Evolutionary conservation across 2,113 vertebrate genomes (phyloP), one percentile per base, ranked within the genome.

Genomic region (Xiphorhynchus elegans): DNA sequence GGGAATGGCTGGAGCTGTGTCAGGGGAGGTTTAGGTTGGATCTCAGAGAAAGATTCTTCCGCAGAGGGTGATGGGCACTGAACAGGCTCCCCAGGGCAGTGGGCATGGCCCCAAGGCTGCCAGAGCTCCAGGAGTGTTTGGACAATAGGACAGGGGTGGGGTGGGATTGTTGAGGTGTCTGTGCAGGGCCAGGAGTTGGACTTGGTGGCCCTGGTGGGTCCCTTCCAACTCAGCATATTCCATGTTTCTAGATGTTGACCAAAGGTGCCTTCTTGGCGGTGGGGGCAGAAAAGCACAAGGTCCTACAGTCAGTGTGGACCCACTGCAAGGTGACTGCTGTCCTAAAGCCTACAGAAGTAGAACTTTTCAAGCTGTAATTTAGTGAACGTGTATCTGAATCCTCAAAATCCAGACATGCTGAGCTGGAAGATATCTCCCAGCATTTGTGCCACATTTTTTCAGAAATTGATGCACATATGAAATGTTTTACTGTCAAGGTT

Each of bases 391-490:
- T n/a, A 56, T 13, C 37, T 46, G 60, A 83, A 50, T 67, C 56
- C 24, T 67, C 59, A 19, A 28, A 49, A 25, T 87, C 29, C 59
- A 47, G 44, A 46, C 37, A 31, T 80, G 55, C 74, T 83, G 78
- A 74, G 35, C 81, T 79, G 74, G 29, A 84, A 94, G 37, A 19
- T 53, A 5, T 11, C 63, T 94, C 26, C 42, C 46, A 55, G 52
- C 15, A 8, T 60, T 70, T 76, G 8, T 72, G 44, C 39, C 56
- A 9, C 11, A 0, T 37, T 77, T 69, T 86, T 72, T 56, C 55
- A 50, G 86, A 42, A 77, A 49, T 74, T 0, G 0, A 29, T 0
- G 0, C 0, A 1, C 37, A 5, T 24, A 6, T 3, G 0, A 1
- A 25, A 47, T 77, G 35, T 10, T 90, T 82, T 63, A 44, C 42